Evolutionary conservation across 1,140 invertebrate genomes (phyloP).

Genomic region (Adoxophyes honmai): DNA sequence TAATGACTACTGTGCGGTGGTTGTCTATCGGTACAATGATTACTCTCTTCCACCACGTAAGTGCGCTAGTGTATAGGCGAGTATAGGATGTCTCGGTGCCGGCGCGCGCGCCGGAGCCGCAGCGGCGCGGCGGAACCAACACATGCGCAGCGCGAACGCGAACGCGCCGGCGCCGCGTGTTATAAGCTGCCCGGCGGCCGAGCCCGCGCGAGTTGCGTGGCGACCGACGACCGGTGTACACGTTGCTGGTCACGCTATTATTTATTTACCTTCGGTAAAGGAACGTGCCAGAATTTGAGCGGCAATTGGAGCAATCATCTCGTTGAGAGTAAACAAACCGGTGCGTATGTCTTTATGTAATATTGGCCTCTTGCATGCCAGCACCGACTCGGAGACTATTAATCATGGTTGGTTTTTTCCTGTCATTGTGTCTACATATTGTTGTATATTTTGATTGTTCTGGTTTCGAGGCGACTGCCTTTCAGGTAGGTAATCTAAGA

Average conservation of each 20-base stretch:
- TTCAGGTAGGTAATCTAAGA: no score
- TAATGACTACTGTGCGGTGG: no score
- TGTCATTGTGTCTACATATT: neutral
- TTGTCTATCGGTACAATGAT: no score
- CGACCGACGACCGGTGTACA: slow-evolving; percentile 42
- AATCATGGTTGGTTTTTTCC: slow-evolving; percentile 18
- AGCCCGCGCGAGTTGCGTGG: slow-evolving; percentile 52
- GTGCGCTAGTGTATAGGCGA: slow-evolving; percentile 21
- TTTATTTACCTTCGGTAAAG: slow-evolving; percentile 29
- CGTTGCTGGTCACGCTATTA: slow-evolving; percentile 31
- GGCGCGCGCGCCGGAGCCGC: no score
- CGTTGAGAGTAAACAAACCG: slow-evolving; percentile 68
- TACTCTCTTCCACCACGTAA: no score
- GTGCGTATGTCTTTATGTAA: slow-evolving; percentile 66
- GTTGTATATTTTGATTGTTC: no score
- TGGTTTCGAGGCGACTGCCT: no score
- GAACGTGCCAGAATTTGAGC: slow-evolving; percentile 63
- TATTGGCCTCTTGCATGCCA: slow-evolving; percentile 30
- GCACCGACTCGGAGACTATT: slow-evolving; percentile 21
- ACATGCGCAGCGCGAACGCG: neutral
- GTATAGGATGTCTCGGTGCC: slow-evolving; percentile 18
- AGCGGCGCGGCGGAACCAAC: neutral
- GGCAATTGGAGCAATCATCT: slow-evolving; percentile 71
- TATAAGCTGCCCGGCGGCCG: slow-evolving; percentile 38
- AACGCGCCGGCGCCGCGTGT: neutral